Conservation (phyloP, 2,113 vertebrate genomes). For the Diphyllodes magnificus region DNA sequence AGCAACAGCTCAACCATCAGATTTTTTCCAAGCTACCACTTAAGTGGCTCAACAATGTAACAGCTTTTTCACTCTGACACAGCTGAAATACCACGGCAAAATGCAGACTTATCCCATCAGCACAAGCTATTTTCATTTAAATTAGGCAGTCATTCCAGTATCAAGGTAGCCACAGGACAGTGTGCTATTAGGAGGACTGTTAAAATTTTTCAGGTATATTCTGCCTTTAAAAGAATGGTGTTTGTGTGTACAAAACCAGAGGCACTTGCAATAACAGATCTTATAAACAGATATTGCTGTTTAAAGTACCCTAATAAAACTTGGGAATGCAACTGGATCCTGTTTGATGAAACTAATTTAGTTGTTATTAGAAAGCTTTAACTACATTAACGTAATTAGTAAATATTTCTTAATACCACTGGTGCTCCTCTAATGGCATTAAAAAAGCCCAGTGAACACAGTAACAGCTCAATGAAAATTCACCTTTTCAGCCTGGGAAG, state of each 20-base stretch:
- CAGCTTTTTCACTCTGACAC: background rate
- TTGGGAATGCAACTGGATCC: background rate
- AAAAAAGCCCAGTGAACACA: background rate
- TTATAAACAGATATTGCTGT: background rate
- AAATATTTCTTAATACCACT: background rate
- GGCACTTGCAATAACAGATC: background rate
- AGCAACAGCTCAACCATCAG: background rate
- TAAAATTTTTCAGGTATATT: background rate
- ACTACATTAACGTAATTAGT: background rate
- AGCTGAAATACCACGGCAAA: background rate
- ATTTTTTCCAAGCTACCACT: background rate
- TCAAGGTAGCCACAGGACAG: background rate
- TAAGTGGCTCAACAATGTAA: background rate
- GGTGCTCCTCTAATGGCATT: background rate
- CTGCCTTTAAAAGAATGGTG: background rate
- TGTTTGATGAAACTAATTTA: background rate
- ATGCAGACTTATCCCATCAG: background rate
- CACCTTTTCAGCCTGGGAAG: background rate
- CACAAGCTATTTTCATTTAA: background rate
- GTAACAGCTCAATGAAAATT: rapidly evolving
- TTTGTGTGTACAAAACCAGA: background rate
- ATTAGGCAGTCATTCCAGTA: background rate
- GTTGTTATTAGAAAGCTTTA: background rate
- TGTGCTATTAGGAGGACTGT: background rate
- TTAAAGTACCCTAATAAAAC: background rate